Base-by-base conservation (phyloP, 2,113 vertebrate genomes). In the Coptodon rendalli region DNA sequence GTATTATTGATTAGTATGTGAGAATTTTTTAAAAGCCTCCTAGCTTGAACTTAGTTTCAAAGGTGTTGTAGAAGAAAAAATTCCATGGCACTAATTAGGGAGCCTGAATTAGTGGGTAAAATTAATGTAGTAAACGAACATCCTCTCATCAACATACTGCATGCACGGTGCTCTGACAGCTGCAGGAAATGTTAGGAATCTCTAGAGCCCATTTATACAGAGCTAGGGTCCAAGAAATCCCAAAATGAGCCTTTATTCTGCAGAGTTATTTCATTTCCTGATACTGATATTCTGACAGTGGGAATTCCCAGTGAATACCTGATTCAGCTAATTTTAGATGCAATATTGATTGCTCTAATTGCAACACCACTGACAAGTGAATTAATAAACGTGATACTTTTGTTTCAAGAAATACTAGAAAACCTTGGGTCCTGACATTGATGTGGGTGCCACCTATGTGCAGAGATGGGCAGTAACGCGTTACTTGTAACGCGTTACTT, bases 61-160 rank as follows among this genome's bases (percentile, higher is more conserved):
- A 9, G 56, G 56, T 59, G 16, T 19, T 61, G 5, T 61, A 19
- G 29, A 61, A 61, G 2, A 61, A 61, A 11, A 6, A 61, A 82
- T 53, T 90, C 86, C 81, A 88, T 56, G 17, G 80, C 85, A 88
- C 92, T 93, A 89, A 88, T 90, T 87, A 85, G 81, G 66, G 53
- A 19, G n/a, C 36, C 38, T 68, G 78, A 89, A 83, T 89, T 73
- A 80, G 48, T 19, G 66, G 53, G 31, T 71, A 3, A 81, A 79
- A 79, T 83, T 87, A 50, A 61, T 34, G 27, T 82, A 57, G 68
- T 31, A 73, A 61, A 85, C 6, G 0, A 56, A 24, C 81, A 83
- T 53, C 61, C 38, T 43, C 59, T 83, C 89, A 87, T 93, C 85
- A 89, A 19, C 81, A 52, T 38, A 19, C 54, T 45, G 73, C 78